Evolutionary conservation across 2,797 vertebrate species (phyloP).

Genomic region (Adrianichthys oophorus): DNA sequence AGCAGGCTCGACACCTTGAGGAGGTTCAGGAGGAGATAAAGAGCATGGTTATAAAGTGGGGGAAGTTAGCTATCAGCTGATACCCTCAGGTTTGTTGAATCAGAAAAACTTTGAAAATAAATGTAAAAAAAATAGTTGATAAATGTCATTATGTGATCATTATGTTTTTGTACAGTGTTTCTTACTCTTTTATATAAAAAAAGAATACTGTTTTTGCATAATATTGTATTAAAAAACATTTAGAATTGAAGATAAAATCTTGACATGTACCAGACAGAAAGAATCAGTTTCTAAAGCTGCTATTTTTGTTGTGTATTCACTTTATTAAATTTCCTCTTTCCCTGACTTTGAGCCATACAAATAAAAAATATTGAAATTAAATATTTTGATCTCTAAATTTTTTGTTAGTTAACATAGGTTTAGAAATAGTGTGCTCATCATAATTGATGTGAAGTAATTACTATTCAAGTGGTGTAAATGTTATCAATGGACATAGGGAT

Average conservation of each 20-base stretch:
- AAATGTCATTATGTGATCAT: conserved; percentile 2
- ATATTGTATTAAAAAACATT: neutral
- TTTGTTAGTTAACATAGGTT: too few species aligned
- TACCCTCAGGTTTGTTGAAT: too few species aligned
- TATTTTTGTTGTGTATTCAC: too few species aligned
- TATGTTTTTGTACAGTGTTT: conserved; percentile 31
- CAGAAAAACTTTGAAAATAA: too few species aligned
- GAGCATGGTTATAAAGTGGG: conserved; percentile 71
- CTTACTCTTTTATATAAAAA: conserved; percentile 28
- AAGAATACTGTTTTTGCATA: neutral
- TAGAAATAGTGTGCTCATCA: neutral
- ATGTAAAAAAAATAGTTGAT: neutral
- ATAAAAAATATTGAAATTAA: too few species aligned
- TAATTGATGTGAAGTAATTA: neutral
- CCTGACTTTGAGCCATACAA: neutral
- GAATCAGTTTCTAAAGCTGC: too few species aligned
- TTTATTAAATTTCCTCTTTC: too few species aligned
- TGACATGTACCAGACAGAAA: too few species aligned
- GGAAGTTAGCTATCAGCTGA: conserved; percentile 39
- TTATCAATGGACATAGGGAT: conserved; percentile 30
- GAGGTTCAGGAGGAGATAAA: conserved; percentile 76
- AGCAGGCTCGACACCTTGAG: conserved; percentile 71
- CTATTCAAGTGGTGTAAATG: conserved; percentile 15
- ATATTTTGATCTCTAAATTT: too few species aligned
- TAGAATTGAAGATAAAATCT: too few species aligned